Percentiles rank a stretch among this genome's conserved stretches.
phyloP scores from a whole-genome alignment of 30 jellyfish, hydroid and myxozoan species.

The Hydractinia symbiolongicarpus region DNA sequence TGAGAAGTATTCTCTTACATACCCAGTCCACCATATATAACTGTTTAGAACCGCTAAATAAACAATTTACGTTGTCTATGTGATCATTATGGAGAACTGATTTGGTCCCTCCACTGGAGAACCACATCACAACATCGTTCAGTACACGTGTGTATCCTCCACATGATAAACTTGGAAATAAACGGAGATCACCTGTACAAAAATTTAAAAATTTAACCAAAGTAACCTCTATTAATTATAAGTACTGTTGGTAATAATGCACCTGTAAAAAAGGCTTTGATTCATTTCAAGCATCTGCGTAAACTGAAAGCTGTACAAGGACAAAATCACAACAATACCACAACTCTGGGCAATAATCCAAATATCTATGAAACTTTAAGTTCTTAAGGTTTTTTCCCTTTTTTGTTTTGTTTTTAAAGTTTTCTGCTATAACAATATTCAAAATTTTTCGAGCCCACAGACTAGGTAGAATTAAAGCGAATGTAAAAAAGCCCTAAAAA shows the following conservation, averaged over 20 bases:
- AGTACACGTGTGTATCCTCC: slow-evolving; percentile 72
- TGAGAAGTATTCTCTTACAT: background rate
- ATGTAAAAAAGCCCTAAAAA: too few species aligned
- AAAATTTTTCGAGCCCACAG: too few species aligned
- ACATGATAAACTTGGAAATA: slow-evolving; percentile 67
- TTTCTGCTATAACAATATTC: too few species aligned
- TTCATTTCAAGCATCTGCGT: too few species aligned
- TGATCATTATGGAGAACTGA: slow-evolving; percentile 78
- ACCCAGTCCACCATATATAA: slow-evolving; percentile 81
- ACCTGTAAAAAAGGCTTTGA: background rate
- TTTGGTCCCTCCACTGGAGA: slow-evolving; percentile 96
- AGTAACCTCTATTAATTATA: background rate
- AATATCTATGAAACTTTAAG: too few species aligned
- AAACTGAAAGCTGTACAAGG: too few species aligned
- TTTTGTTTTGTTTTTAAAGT: too few species aligned
- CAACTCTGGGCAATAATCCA: too few species aligned
- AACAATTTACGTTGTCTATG: slow-evolving; percentile 76
- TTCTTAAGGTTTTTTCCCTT: too few species aligned
- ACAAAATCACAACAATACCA: too few species aligned
- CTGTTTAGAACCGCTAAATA: slow-evolving; percentile 83
- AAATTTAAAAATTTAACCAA: background rate
- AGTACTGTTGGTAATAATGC: background rate
- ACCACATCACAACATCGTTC: slow-evolving; percentile 91
- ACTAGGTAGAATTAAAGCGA: too few species aligned
- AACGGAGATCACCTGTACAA: slow-evolving; percentile 58